Evolutionary conservation across 2,888 invertebrate species (phyloP), one percentile per base, ranked within the genome.

Genomic region (Cryptops parisi): DNA sequence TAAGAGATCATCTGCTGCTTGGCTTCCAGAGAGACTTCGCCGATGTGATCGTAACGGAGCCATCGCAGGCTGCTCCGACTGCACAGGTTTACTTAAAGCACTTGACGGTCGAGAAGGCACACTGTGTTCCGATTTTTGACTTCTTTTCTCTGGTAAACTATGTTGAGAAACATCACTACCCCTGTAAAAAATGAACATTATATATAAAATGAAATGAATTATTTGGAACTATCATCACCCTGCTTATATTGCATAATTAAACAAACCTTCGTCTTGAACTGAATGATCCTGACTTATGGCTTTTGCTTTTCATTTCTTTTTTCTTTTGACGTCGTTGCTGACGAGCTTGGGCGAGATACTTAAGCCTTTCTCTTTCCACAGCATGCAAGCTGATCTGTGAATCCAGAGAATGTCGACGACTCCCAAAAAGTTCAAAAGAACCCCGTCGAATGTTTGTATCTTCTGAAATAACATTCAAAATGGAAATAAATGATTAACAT

Each of bases 391-490:
- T 63, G 53, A 62, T 59, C 50, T 89, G 88, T 50, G 89, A 89
- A 64, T 90, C 90, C 19, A 87, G 78, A 0, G 89, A 89, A 68
- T 88, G 87, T 40, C 89, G 75, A 27, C 51, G 51, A 17, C 43
- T 25, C 3, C 25, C 51, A n/a, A n/a, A n/a, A 21, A 38, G 22
- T 12, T 40, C 48, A 15, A 15, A 22, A 4, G 49, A 39, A 4
- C 49, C 49, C 15, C 22, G 6, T 40, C 39, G 12, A 22, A 33
- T 21, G 15, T 40, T 40, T 21, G 9, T 22, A n/a, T 49, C 49
- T 40, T 40, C 39, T 17, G n/a, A n/a, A n/a, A n/a, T n/a, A n/a
- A n/a, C n/a, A n/a, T n/a, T n/a, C n/a, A n/a, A 15, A 6, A 43
- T n/a, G n/a, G n/a, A n/a, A n/a, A n/a, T n/a, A n/a, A n/a, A n/a